Percentiles rank a stretch among this genome's conserved stretches.
Evolutionary conservation across 1,140 invertebrate genomes (phyloP).

Genomic region (Dufourea novaeangliae): DNA sequence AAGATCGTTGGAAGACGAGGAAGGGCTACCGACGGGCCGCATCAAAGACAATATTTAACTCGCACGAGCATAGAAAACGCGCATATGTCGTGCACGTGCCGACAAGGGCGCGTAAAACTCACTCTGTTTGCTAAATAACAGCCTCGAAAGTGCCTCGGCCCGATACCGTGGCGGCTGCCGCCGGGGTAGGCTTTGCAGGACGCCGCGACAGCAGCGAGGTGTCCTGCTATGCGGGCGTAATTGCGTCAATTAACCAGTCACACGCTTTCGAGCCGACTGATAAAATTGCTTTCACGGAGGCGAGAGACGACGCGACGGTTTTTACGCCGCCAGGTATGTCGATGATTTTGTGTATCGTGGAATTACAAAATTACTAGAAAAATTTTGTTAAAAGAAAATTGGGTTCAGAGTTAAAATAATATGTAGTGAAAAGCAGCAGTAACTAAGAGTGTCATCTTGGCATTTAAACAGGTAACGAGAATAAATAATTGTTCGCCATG

Average conservation of each 20-base stretch:
- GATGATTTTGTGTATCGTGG: too few species aligned
- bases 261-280: constrained; percentile 26
- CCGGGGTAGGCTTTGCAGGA: constrained; percentile 26
- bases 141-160: constrained; percentile 64
- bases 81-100: constrained; percentile 78
- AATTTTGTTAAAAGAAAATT: too few species aligned
- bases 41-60: constrained; percentile 80
- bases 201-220: constrained; percentile 25
- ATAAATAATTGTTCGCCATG: too few species aligned
- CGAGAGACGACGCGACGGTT: not conserved
- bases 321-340: too few species aligned
- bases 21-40: constrained; percentile 76
- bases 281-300: constrained; percentile 28
- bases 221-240: constrained; percentile 55
- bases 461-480: too few species aligned
- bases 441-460: too few species aligned
- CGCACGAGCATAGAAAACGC: constrained; percentile 62
- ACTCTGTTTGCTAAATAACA: constrained; percentile 78
- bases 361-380: too few species aligned
- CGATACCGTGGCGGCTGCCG: constrained; percentile 36
- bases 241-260: constrained; percentile 58
- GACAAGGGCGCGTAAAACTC: constrained; percentile 72
- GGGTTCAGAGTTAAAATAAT: too few species aligned
- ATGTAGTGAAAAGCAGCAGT: too few species aligned
- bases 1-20: constrained; percentile 46